Percentiles rank a stretch among this genome's conserved stretches.
Conservation (phyloP, 2,888 invertebrate species). For the Epicampocera succincta region DNA sequence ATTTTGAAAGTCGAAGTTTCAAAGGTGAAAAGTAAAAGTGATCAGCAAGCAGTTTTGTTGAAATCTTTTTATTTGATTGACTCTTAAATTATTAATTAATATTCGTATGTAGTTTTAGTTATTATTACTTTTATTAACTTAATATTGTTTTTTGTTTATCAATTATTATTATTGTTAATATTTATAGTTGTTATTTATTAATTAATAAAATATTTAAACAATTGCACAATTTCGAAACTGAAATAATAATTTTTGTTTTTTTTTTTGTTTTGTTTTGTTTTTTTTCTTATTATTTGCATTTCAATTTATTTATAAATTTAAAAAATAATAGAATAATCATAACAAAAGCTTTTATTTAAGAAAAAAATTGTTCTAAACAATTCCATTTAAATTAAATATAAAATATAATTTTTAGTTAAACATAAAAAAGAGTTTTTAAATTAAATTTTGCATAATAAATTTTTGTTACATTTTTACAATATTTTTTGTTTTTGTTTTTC, state of each 20-base stretch:
- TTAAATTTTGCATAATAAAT: constrained; percentile 60
- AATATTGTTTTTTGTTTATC: constrained; percentile 5
- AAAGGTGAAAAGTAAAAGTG: constrained; percentile 45
- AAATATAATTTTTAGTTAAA: constrained; percentile 37
- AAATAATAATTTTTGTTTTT: constrained; percentile 48
- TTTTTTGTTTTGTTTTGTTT: constrained; percentile 16
- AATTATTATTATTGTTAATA: constrained; percentile 40
- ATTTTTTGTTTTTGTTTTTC: constrained; percentile 37
- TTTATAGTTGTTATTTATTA: constrained; percentile 58
- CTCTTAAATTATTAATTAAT: constrained; percentile 64
- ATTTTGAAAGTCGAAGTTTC: constrained; percentile 46
- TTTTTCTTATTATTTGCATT: constrained; percentile 46
- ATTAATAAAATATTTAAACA: constrained; percentile 65
- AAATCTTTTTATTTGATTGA: constrained; percentile 43
- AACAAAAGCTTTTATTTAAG: constrained; percentile 63
- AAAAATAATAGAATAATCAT: constrained; percentile 38
- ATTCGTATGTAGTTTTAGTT: constrained; percentile 60
- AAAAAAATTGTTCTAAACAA: constrained; percentile 69
- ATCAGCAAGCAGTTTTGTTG: constrained; percentile 13
- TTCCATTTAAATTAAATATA: constrained; percentile 61
- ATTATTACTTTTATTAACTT: constrained; percentile 35
- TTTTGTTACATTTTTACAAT: constrained; percentile 46
- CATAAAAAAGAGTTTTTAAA: constrained; percentile 8
- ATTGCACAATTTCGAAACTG: constrained; percentile 68
- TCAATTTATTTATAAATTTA: constrained; percentile 43